Evolutionary conservation across 2,888 invertebrate species (phyloP).

Genomic region (Cryptophagus acutangulus): DNA sequence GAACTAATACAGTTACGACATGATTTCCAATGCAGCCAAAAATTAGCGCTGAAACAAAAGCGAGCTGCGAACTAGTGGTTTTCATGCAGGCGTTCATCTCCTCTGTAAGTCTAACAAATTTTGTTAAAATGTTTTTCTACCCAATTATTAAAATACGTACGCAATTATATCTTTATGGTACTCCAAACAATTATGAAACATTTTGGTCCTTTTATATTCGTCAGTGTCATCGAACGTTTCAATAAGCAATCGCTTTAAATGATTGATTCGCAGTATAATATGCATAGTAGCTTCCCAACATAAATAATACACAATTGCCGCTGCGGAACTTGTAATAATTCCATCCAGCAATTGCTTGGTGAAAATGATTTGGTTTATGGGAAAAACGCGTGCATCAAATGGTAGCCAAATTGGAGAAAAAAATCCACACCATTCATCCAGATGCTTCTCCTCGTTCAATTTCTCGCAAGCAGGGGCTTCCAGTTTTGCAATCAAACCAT

Average conservation of each 20-base stretch:
- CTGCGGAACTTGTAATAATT: neutral
- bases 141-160: neutral
- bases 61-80: neutral
- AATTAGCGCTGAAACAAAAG: neutral
- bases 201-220: neutral
- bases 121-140: neutral
- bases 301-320: neutral
- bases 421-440: conserved; percentile 1
- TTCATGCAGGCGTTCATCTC: neutral
- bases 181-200: neutral
- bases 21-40: conserved; percentile 1
- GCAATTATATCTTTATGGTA: conserved; percentile 1
- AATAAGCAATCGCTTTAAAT: neutral
- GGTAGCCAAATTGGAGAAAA: neutral
- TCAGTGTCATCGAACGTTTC: neutral
- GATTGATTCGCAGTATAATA: neutral
- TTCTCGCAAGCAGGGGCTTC: neutral
- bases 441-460: neutral
- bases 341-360: neutral
- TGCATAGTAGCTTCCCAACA: neutral
- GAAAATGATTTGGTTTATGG: neutral
- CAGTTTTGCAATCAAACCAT: conserved; percentile 1
- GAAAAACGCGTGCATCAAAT: neutral
- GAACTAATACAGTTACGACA: neutral
- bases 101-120: neutral